phyloP scores from a whole-genome alignment of 2,797 vertebrate species.

The Urosaurus nigricauda region DNA sequence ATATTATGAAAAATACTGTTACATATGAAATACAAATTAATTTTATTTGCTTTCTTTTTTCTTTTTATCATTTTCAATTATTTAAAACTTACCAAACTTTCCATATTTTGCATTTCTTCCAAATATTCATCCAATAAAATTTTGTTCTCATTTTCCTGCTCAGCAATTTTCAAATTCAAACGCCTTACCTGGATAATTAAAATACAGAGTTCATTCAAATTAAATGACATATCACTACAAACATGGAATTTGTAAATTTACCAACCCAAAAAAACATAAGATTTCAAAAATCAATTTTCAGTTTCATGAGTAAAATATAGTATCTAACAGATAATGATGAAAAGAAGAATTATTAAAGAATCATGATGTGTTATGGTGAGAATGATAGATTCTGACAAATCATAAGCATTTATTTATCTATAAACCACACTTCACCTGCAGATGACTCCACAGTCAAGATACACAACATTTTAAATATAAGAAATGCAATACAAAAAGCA shows the following conservation, averaged over 20 bases:
- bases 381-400: background rate
- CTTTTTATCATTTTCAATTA: background rate
- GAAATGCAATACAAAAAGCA: too few relatives aligned
- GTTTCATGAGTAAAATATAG: background rate
- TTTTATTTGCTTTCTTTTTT: constrained; percentile 4
- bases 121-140: constrained; percentile 56
- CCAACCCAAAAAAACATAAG: background rate
- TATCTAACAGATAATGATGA: background rate
- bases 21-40: constrained; percentile 14
- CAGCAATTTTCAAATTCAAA: constrained; percentile 68
- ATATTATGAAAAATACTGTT: constrained; percentile 28
- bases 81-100: constrained; percentile 75
- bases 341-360: background rate
- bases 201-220: constrained; percentile 2
- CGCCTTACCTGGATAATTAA: constrained; percentile 69
- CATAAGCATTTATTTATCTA: background rate
- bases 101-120: constrained; percentile 64
- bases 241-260: background rate
- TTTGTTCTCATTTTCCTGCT: constrained; percentile 58
- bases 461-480: too few relatives aligned
- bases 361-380: background rate
- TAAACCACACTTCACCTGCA: background rate
- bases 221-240: background rate
- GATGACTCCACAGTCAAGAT: too few relatives aligned
- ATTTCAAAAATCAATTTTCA: background rate